Base-by-base conservation (phyloP, 2,888 invertebrate species). In the Drosophila vallismaia region DNA sequence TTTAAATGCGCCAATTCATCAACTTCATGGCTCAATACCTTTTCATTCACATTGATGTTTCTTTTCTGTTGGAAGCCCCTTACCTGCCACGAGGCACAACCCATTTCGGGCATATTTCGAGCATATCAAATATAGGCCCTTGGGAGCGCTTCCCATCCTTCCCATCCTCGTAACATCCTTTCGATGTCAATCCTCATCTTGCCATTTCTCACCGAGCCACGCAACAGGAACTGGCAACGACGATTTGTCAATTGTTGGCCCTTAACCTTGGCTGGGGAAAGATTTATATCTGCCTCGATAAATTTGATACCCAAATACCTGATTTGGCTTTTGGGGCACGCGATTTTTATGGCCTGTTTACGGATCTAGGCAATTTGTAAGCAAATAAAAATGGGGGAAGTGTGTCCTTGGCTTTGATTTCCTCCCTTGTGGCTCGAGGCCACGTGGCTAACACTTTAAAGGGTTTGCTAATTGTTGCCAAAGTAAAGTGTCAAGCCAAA, bases 211-310 rank as follows among this genome's bases (percentile, higher is more conserved):
- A 45, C 28, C 12, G 26, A n/a, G n/a, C 40, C 31, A 52, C 38
- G 69, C 59, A 70, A 70, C 69, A 70, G 69, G 69, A 70, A 59
- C 40, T 54, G 69, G 69, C 59, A 68, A 69, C 59, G 69, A 53
- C 69, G 59, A 69, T 70, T 70, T 70, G 69, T 70, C 69, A 69
- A 68, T 70, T 68, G 69, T 69, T 33, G 45, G 69, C 50, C 40
- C 38, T 28, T 40, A 48, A 40, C 14, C 12, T 60, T 59, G 52
- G 14, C 40, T 28, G 29, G 12, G 49, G 12, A 14, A 52, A 54
- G 69, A 70, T 70, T 70, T 69, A 69, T 58, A 49, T 33, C 49
- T 29, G 49, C 44, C 44, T 26, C 49, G 49, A 67, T 67, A 58
- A 44, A 67, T 53, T 54, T 29, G 57, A 67, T 38, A 67, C 42